Evolutionary conservation across 92 coral and sea anemone genomes (phyloP).

Genomic region (Palythoa grandiflora): DNA sequence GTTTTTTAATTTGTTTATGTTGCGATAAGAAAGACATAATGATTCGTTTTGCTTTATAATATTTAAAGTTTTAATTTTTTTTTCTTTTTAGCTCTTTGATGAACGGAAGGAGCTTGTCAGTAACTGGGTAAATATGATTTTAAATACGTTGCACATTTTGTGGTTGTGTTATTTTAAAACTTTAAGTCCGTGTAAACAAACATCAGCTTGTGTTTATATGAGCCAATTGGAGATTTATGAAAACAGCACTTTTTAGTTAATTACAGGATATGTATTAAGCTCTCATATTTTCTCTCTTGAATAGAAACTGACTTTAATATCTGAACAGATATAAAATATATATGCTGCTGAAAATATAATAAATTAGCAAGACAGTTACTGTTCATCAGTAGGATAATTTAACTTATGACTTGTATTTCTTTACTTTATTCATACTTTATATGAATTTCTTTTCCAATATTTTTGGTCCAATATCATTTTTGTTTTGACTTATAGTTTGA

Average conservation of each 20-base stretch:
- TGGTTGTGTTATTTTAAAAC: background rate
- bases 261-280: background rate
- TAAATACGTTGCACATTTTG: too few species aligned
- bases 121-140: constrained; percentile 84
- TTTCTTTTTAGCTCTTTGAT: constrained; percentile 77
- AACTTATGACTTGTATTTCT: too few species aligned
- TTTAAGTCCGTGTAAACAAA: background rate
- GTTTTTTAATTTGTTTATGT: constrained; percentile 25
- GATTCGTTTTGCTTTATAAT: background rate
- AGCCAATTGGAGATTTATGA: background rate
- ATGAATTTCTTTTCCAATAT: too few species aligned
- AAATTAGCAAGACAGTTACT: too few species aligned
- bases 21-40: background rate
- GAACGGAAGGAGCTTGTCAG: constrained; percentile 94
- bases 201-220: constrained; percentile 5
- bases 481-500: constrained; percentile 70
- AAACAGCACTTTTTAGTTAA: too few species aligned
- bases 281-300: too few species aligned
- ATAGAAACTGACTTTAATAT: background rate
- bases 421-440: too few species aligned
- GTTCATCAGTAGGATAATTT: too few species aligned
- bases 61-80: background rate
- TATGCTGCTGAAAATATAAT: too few species aligned
- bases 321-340: background rate
- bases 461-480: background rate